Conservation (phyloP, 2,888 invertebrate genomes). For the Thymelicus lineola region DNA sequence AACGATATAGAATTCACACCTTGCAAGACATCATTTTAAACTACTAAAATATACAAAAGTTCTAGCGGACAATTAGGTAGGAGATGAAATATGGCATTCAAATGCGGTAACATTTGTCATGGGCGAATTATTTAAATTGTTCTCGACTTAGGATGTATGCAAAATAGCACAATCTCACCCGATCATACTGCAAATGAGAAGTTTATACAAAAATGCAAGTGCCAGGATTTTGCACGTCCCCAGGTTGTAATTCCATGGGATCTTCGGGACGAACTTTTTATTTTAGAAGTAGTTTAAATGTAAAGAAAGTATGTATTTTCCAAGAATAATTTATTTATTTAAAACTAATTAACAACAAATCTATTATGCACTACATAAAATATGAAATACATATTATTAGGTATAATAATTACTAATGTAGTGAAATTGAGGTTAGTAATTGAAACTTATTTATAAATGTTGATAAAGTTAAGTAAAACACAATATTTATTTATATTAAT, state of each 20-base stretch:
- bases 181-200: constrained; percentile 74
- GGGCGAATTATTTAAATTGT: constrained; percentile 77
- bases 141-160: constrained; percentile 64
- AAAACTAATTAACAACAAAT: not conserved
- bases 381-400: too few relatives aligned
- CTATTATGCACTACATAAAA: too few relatives aligned
- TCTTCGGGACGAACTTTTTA: constrained; percentile 42
- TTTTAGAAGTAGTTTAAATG: constrained; percentile 27
- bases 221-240: constrained; percentile 56
- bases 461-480: too few relatives aligned
- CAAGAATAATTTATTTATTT: not conserved
- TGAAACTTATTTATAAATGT: too few relatives aligned
- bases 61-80: constrained; percentile 68
- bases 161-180: constrained; percentile 72
- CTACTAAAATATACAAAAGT: constrained; percentile 18
- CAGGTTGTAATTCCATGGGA: constrained; percentile 49
- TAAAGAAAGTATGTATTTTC: not conserved
- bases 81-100: constrained; percentile 59
- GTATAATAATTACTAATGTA: too few relatives aligned
- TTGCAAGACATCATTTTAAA: constrained; percentile 20
- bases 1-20: constrained; percentile 32
- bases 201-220: constrained; percentile 77
- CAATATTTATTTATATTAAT: too few relatives aligned
- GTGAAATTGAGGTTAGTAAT: too few relatives aligned
- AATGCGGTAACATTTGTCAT: constrained; percentile 70